Conservation (phyloP, 2,888 invertebrate species). For the Clitarchus hookeri region DNA sequence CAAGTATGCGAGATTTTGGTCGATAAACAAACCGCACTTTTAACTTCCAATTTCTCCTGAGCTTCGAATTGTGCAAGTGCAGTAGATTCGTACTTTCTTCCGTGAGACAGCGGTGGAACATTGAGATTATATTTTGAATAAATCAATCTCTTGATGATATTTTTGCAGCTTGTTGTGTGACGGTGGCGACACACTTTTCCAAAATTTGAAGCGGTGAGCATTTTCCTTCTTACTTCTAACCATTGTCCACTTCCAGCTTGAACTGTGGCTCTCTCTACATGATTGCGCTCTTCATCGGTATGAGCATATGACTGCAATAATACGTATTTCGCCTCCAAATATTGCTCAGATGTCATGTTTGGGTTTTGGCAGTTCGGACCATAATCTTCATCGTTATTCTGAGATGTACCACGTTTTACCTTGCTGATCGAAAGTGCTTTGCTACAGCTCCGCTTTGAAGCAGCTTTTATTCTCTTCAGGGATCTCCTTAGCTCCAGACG, state of each 20-base stretch:
- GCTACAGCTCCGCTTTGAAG: not conserved
- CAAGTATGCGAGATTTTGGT: no score
- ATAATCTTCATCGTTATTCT: not conserved
- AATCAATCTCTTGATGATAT: not conserved
- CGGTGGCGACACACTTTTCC: not conserved
- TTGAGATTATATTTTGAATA: not conserved
- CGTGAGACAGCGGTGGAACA: slow-evolving; percentile 38
- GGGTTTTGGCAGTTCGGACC: not conserved
- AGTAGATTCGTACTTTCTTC: slow-evolving; percentile 37
- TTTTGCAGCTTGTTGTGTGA: not conserved
- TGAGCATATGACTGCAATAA: not conserved
- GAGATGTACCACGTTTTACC: no score
- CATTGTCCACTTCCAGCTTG: no score
- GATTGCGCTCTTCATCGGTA: no score
- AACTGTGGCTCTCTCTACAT: no score
- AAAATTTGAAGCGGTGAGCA: slow-evolving; percentile 4
- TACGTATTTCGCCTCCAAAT: not conserved
- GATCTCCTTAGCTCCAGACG: not conserved
- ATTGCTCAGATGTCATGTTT: not conserved
- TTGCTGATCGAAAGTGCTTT: no score
- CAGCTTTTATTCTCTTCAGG: not conserved
- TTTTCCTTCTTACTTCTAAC: not conserved
- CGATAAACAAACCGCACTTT: no score
- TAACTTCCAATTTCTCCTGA: slow-evolving; percentile 30
- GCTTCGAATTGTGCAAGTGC: slow-evolving; percentile 40